Evolutionary conservation across 92 coral and sea anemone genomes (phyloP), one percentile per base, ranked within the genome.

Genomic region (Paramuricea clavata): DNA sequence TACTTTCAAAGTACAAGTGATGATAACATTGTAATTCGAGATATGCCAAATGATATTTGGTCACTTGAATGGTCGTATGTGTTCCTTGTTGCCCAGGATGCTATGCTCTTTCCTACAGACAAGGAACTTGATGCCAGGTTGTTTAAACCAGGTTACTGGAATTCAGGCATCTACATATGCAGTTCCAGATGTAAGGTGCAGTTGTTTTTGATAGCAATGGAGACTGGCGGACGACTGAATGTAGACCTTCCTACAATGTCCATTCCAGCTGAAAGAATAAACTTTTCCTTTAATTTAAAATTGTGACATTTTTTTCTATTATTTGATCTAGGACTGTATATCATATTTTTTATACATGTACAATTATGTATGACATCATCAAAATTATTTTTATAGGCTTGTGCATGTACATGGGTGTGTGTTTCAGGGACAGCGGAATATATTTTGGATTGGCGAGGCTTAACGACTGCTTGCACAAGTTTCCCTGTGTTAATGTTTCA

Each of bases 241-340:
- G 90, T 81, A 94, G 93, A 50, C 93, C 98, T 73, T 95, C 98
- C 75, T 67, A 89, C 56, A 91, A 93, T 85, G 97, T 91, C 85
- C 76, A 88, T 30, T 93, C 97, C 81, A 93, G 91, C 87, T 93
- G 95, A 42, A 93, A 95, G 59, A 50, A 50, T 50, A 50, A 50
- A 16, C 59, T 50, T 7, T 16, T 50, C 59, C 59, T 50, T 50
- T 50, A 50, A 50, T 50, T 50, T 50, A 39, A 39, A 39, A 39
- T 39, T 39, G 44, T 39, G 44, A 39, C 44, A 39, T 39, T 39
- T 39, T 39, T 39, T n/a, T n/a, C n/a, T n/a, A n/a, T n/a, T n/a
- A n/a, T n/a, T n/a, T n/a, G n/a, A n/a, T n/a, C n/a, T n/a, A n/a
- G n/a, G n/a, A n/a, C n/a, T n/a, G n/a, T n/a, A n/a, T n/a, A n/a